phyloP scores from a whole-genome alignment of 2,113 vertebrate genomes.

The Corythornis cristatus region DNA sequence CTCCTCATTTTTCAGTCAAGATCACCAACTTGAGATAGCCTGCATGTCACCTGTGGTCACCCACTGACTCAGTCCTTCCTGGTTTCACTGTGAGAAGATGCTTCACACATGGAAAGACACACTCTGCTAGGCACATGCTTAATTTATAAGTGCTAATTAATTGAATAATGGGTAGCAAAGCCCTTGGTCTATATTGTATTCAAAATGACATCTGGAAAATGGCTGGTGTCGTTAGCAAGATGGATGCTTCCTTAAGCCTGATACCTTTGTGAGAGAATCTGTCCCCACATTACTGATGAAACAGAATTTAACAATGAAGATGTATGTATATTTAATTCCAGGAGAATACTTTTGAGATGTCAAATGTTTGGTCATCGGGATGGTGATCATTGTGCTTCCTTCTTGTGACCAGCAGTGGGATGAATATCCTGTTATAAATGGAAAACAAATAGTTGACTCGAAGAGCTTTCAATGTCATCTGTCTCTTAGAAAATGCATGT shows the following conservation, averaged over 20 bases:
- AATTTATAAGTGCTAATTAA: constrained; percentile 31
- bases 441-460: constrained; percentile 3
- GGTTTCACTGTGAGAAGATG: neutral
- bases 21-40: neutral
- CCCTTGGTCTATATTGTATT: neutral
- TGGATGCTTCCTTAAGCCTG: neutral
- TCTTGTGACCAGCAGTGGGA: neutral
- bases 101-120: neutral
- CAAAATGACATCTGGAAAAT: neutral
- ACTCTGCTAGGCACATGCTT: neutral
- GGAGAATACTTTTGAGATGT: neutral
- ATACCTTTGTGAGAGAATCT: constrained; percentile 16
- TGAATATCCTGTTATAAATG: neutral
- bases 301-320: neutral
- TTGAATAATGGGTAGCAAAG: neutral
- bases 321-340: neutral
- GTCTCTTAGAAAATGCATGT: constrained; percentile 34
- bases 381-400: neutral
- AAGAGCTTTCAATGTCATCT: constrained; percentile 32
- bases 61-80: neutral
- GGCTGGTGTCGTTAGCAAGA: neutral
- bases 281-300: neutral
- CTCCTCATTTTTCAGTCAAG: neutral
- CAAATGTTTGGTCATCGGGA: neutral
- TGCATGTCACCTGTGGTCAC: neutral